Base-by-base conservation (phyloP, 2,888 invertebrate species). In the Diadromus collaris region DNA sequence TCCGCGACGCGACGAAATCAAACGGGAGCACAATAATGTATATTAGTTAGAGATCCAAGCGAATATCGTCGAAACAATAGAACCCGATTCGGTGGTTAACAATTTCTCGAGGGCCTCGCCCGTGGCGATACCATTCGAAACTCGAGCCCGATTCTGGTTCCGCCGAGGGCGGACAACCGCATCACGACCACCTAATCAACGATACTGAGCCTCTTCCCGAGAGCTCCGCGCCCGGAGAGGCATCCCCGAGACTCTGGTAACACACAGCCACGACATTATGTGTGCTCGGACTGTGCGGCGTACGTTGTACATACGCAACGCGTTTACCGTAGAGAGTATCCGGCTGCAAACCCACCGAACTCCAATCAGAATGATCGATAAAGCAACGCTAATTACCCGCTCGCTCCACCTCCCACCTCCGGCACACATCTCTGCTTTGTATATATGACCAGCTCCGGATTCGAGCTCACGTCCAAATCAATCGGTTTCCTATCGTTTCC, bases 281-380 rank as follows among this genome's bases (percentile, higher is more conserved):
- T 77, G 72, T 68, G 63, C 61, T 77, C 76, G 56, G 56, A 27
- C 56, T 29, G 27, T 56, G 56, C 27, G 24, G 21, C 60, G 32
- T 32, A 21, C 60, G 60, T n/a, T n/a, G n/a, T 60, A 60, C 34
- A 34, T 60, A 34, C 34, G 60, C 60, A 60, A 9, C 21, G 60
- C 60, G 60, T 60, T 19, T 21, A 60, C n/a, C 29, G 29, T 29
- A 9, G 24, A 56, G 27, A 51, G 5, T 19, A 19, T 34, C 60
- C 34, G n/a, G 34, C 41, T 24, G 63, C 68, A 38, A 72, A 60
- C 72, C 32, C 61, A 41, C 61, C 65, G 51, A 67, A 73, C 63
- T 77, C 84, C 83, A 87, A 87, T 87, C 85, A 84, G 85, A 83
- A 86, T 88, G 87, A 88, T 88, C 87, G 86, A 88, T 88, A 88